Evolutionary conservation across 2,797 vertebrate genomes (phyloP).

Genomic region (Pyrocephalus nanus): DNA sequence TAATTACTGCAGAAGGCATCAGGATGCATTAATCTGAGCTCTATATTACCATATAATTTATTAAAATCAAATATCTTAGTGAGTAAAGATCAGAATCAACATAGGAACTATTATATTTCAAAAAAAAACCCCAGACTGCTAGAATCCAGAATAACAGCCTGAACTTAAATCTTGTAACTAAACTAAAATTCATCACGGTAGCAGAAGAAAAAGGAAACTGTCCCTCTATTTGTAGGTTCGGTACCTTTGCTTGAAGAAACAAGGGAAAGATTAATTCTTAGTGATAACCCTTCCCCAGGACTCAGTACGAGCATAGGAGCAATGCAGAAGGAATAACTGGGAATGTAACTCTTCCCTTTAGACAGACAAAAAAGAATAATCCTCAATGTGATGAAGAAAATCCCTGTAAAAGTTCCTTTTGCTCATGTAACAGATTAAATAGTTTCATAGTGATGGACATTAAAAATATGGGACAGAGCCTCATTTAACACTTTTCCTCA

Average conservation of each 20-base stretch:
- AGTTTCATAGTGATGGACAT: not conserved
- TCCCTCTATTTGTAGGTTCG: conserved; percentile 7
- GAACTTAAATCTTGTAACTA: not conserved
- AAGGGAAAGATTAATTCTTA: conserved; percentile 33
- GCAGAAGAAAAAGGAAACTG: not conserved
- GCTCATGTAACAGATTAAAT: not conserved
- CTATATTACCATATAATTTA: not conserved
- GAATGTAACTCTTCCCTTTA: not conserved
- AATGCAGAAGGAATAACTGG: not conserved
- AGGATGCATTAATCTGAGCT: not conserved
- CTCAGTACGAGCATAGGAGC: not conserved
- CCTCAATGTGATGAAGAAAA: not conserved
- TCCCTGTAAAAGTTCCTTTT: not conserved
- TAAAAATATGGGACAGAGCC: not conserved
- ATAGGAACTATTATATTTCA: not conserved
- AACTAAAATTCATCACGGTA: not conserved
- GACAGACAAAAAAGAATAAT: not conserved
- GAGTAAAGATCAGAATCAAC: not conserved
- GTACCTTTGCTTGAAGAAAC: not conserved
- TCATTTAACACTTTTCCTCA: not conserved
- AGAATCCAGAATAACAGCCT: not conserved
- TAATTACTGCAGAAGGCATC: not conserved
- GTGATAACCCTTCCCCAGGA: not conserved
- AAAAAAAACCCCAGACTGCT: not conserved
- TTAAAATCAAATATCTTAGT: not conserved